Evolutionary conservation across 2,797 vertebrate genomes (phyloP), one percentile per base, ranked within the genome.

Genomic region (Clarias pachynema): DNA sequence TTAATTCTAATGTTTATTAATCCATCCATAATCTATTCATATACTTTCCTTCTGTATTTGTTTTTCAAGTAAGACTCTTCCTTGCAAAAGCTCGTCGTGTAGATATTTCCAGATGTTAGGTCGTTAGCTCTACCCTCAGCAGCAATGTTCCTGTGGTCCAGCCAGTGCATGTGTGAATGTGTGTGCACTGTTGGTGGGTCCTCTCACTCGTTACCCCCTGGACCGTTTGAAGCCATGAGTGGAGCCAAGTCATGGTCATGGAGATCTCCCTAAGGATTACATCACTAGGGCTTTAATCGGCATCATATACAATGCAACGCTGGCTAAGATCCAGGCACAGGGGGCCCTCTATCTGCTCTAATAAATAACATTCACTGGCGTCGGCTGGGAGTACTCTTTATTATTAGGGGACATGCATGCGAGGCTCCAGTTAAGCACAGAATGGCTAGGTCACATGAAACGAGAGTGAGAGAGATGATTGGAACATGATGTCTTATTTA

Each of bases 201-300:
- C 37, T 83, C 31, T 66, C 65, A 57, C 63, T 60, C 63, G 16
- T 68, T 29, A 81, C 83, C 83, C 83, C 63, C 77, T 56, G 81
- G 80, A 49, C n/a, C 26, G 34, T 77, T 62, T 16, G 9, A 82
- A 59, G 26, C 80, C 72, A 24, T 20, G 34, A n/a, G 85, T 53
- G 31, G 80, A 86, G 84, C 85, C 87, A 69, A 72, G 74, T 40
- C 79, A 88, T 84, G 65, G 66, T 89, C 40, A 91, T 93, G n/a
- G 49, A 83, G 79, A 83, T 83, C 88, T 94, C 94, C 95, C 96
- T 93, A 89, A 90, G 92, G 92, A 96, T 97, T 95, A 96, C 95
- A 95, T 96, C 96, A 96, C 88, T 88, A 53, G 81, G 62, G 82
- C 86, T 88, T 91, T 88, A 91, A 90, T 89, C 72, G 77, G 70